Base-by-base conservation (phyloP, 2,797 vertebrate genomes). In the Poecilia wingei region DNA sequence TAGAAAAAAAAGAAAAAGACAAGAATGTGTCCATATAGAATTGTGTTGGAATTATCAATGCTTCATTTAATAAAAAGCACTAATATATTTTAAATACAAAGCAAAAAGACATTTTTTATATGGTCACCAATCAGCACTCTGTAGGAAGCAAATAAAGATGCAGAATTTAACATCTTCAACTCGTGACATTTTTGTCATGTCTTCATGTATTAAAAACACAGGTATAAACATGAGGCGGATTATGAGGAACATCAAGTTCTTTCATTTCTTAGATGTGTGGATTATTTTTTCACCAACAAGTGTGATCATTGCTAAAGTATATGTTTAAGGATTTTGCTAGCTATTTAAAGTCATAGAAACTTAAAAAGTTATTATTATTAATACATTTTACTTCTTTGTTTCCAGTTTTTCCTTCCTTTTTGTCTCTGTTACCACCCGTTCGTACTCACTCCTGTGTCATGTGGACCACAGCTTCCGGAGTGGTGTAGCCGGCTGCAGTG, bases 361-460 rank as follows among this genome's bases (percentile, higher is more conserved):
- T 43, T 16, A 13, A 70, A 43, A 45, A 39, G 4, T 25, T 13
- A 13, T 31, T 13, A 59, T 59, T 0, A 0, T 2, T 10, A 22
- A 39, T 75, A 57, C 8, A 1, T 9, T 36, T 33, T 33, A n/a
- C 39, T 46, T 9, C 2, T 2, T 20, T 22, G 16, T 49, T 31
- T 59, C 18, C 6, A 0, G 41, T n/a, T 36, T 3, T 18, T 45
- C n/a, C 16, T 4, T 53, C 36, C 16, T 51, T 53, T 53, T 53
- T 25, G 41, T 51, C 49, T 25, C 64, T 68, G 36, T 39, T 41
- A 25, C 20, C 64, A 39, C 64, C 9, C 2, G 1, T 53, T 25
- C 28, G 3, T 36, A 98, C 98, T 99, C 96, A 99, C 98, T 99
- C 98, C 94, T 98, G 97, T 91, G 96, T 99, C 97, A 99, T 96